These are phyloP conservation scores for Gadus macrocephalus DNA, from an alignment of 2,113 vertebrate species.

Conservation along the genomic window DNA sequence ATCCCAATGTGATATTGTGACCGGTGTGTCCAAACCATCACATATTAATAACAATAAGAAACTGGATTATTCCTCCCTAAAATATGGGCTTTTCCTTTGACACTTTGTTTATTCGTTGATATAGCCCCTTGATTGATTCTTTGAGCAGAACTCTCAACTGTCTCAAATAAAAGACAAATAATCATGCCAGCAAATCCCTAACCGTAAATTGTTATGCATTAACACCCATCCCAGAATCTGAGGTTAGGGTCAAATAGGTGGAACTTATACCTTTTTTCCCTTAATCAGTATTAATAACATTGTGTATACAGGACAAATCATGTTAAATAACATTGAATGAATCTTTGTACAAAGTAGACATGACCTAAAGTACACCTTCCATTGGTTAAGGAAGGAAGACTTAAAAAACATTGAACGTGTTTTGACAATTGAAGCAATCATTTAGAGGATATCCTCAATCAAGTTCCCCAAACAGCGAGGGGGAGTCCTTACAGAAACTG, in stretches of 20 bases:
- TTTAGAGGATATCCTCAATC: slow-evolving; percentile 67
- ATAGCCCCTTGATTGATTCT: too few species aligned
- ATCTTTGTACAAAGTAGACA: slow-evolving; percentile 18
- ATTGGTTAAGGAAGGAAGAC: slow-evolving; percentile 35
- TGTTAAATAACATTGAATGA: not conserved
- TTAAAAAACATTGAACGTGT: slow-evolving; percentile 50
- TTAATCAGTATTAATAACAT: not conserved
- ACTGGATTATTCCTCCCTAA: too few species aligned
- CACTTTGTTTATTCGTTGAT: too few species aligned
- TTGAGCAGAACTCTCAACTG: slow-evolving; percentile 34
- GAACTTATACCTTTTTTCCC: not conserved
- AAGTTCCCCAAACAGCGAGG: slow-evolving; percentile 47
- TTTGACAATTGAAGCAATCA: slow-evolving; percentile 54
- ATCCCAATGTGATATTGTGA: too few species aligned
- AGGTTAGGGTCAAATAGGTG: not conserved
- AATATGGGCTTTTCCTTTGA: too few species aligned
- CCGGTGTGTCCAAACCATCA: too few species aligned
- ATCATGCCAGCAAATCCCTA: slow-evolving; percentile 6
- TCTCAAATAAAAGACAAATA: slow-evolving; percentile 50
- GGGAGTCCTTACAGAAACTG: slow-evolving; percentile 55
- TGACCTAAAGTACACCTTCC: slow-evolving; percentile 23
- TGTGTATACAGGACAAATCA: not conserved
- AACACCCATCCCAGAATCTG: slow-evolving; percentile 15
- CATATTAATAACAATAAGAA: too few species aligned
- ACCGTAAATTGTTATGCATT: slow-evolving; percentile 33